Evolutionary conservation across 2,888 invertebrate species (phyloP).

Genomic region (Cremastobaeus sp.): DNA sequence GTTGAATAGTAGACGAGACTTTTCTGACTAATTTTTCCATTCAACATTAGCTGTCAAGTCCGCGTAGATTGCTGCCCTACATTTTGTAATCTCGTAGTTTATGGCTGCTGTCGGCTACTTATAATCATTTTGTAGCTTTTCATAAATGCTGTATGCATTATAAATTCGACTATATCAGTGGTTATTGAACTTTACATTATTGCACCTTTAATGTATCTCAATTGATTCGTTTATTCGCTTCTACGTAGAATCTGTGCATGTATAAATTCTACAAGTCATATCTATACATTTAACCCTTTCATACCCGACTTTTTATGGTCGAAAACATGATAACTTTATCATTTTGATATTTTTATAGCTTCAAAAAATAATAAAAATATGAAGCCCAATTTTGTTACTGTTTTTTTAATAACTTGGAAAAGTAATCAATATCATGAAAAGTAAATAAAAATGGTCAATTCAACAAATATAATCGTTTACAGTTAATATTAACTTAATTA

Average conservation of each 20-base stretch:
- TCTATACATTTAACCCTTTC: not conserved
- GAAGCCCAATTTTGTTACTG: no score
- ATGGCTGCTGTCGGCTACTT: constrained; percentile 34
- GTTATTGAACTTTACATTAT: constrained; percentile 21
- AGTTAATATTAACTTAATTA: no score
- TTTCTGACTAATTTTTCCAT: constrained; percentile 19
- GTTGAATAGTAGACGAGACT: constrained; percentile 24
- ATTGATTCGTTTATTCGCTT: no score
- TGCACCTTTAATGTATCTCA: constrained; percentile 1
- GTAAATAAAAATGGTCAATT: no score
- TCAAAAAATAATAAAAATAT: no score
- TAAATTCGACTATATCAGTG: constrained; percentile 3
- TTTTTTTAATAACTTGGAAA: no score
- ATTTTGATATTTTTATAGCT: no score
- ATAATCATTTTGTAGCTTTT: constrained; percentile 32
- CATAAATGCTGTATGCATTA: constrained; percentile 23
- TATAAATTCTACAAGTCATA: not conserved
- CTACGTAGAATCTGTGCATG: no score
- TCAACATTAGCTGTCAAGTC: constrained; percentile 39
- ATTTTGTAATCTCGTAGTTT: constrained; percentile 38
- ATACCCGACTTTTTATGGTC: no score
- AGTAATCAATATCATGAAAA: no score
- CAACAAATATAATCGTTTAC: no score
- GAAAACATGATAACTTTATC: no score
- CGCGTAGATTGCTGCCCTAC: constrained; percentile 34